Conservation (phyloP, 2,113 vertebrate genomes). For the Camelus dromedarius region DNA sequence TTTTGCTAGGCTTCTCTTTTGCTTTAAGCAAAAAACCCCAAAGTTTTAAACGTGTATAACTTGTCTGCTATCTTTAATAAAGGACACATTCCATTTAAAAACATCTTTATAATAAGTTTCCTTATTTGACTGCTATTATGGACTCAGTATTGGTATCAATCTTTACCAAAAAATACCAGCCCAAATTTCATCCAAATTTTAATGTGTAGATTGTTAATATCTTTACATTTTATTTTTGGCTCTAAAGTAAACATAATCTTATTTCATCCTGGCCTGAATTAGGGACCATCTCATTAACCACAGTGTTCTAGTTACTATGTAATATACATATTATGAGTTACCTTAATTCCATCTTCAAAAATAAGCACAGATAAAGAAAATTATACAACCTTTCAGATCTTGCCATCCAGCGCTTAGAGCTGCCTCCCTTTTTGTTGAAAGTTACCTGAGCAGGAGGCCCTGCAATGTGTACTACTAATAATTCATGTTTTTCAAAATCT, state of each 20-base stretch:
- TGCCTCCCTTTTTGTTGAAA: not conserved
- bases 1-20: not conserved
- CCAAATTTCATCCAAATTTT: not conserved
- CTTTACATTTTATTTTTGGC: not conserved
- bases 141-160: not conserved
- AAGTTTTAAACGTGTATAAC: not conserved
- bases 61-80: not conserved
- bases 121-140: not conserved
- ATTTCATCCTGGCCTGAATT: not conserved
- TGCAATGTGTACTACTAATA: not conserved
- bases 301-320: not conserved
- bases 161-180: not conserved
- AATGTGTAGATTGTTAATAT: not conserved
- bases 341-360: not conserved
- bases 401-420: not conserved
- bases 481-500: not conserved
- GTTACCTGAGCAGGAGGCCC: not conserved
- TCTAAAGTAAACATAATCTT: not conserved
- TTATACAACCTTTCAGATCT: not conserved
- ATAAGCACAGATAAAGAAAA: not conserved
- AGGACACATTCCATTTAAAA: not conserved
- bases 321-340: not conserved
- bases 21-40: not conserved
- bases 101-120: not conserved
- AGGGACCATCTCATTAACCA: not conserved